Evolutionary conservation across 2,888 invertebrate species (phyloP), one percentile per base, ranked within the genome.

Genomic region (Gymnosoma rotundatum): DNA sequence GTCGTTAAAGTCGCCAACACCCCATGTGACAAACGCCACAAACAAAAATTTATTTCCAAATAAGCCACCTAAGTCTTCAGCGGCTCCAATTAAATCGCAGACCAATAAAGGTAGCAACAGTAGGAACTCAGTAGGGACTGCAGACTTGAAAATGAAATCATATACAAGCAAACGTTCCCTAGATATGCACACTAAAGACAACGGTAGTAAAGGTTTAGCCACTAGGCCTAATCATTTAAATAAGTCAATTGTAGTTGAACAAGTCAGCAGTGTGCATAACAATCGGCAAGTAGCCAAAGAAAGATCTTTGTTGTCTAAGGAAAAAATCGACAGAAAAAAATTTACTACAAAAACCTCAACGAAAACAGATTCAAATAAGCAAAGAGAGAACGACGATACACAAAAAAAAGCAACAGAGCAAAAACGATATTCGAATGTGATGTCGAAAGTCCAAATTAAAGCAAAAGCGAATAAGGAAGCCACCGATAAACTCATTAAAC

Each of bases 391-490:
- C 1, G 79, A 67, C 0, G 60, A 12, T 36, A n/a, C 21, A 58
- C 0, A 21, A 9, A 18, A 25, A 10, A 61, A 32, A 78, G 18
- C 20, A 45, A 9, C 14, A 45, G 18, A 25, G 14, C 45, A 58
- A 56, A 75, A 72, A 56, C 42, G 21, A 54, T 20, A 48, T 36
- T 32, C 25, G n/a, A 81, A 42, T 20, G 10, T 67, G 18, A 10
- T 21, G n/a, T 73, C 88, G 56, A 90, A 89, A 86, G 88, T 88
- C 84, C 88, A 90, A 66, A 85, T 88, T 72, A 88, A 87, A 87
- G 16, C 20, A 82, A 86, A 88, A 73, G 78, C 86, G 1, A n/a
- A 6, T 45, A 81, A 63, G 36, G 20, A 8, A 87, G 83, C 86
- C 82, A 86, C 87, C 86, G 88, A 88, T 78, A 73, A 63, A 42